Conservation (phyloP, 2,797 vertebrate genomes). For the Phylloscopus collybita region DNA sequence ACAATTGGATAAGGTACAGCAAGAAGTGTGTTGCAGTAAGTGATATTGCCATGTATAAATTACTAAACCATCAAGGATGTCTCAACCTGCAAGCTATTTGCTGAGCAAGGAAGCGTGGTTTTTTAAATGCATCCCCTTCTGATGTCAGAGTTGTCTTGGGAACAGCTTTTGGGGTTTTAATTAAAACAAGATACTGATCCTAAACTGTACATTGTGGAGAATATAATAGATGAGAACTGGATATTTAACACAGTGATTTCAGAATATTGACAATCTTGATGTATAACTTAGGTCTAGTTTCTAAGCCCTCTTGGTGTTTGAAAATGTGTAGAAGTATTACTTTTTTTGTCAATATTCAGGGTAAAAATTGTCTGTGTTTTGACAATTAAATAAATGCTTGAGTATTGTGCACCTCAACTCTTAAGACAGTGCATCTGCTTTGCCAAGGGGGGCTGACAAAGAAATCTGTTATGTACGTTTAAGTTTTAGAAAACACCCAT, state of each 20-base stretch:
- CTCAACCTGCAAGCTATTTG: not conserved
- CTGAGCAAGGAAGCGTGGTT: not conserved
- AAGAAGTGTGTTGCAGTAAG: not conserved
- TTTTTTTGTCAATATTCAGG: not conserved
- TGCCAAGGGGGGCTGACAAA: not conserved
- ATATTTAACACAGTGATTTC: not conserved
- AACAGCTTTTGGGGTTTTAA: not conserved
- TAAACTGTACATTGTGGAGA: not conserved
- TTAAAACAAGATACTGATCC: not conserved
- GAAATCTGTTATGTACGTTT: not conserved
- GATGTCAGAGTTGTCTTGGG: not conserved
- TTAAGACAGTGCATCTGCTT: not conserved
- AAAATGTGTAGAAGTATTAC: not conserved
- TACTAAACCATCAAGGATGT: not conserved
- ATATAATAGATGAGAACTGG: not conserved
- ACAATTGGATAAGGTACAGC: not conserved
- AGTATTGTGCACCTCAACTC: not conserved
- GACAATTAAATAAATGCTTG: not conserved
- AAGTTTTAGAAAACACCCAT: not conserved
- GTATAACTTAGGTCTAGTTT: not conserved
- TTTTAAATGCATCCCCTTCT: not conserved
- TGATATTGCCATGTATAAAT: not conserved
- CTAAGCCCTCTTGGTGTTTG: not conserved
- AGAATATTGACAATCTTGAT: not conserved
- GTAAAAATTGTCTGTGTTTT: not conserved